These are phyloP conservation scores for Aproaerema taeniolella DNA, from an alignment of 2,888 invertebrate genomes.

Conservation along the genomic window DNA sequence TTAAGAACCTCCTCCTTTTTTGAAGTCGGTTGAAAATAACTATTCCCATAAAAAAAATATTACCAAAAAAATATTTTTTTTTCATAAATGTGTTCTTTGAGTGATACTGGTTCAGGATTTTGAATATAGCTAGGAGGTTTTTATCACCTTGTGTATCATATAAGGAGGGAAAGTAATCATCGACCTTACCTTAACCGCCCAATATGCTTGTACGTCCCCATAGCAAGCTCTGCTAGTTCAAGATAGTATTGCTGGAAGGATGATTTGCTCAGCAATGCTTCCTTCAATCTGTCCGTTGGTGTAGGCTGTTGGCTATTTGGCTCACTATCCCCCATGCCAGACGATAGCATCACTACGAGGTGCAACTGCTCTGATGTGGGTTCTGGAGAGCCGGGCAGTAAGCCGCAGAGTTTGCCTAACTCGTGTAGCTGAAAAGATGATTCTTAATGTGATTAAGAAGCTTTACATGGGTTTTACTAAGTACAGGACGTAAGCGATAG, in stretches of 20 bases:
- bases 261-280: constrained; percentile 92
- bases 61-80: no score
- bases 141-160: no score
- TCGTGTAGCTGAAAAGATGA: constrained; percentile 80
- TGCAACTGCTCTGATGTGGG: constrained; percentile 94
- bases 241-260: constrained; percentile 94
- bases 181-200: constrained; percentile 80
- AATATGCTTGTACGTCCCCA: constrained; percentile 98
- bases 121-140: no score
- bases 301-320: constrained; percentile 62
- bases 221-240: constrained; percentile 95
- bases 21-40: no score
- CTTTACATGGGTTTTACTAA: no score
- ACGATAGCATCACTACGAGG: constrained; percentile 91
- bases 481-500: no score
- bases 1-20: no score
- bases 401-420: constrained; percentile 92
- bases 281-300: constrained; percentile 90
- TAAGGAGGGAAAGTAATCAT: no score
- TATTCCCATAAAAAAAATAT: no score
- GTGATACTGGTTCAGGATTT: no score
- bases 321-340: constrained; percentile 91
- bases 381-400: constrained; percentile 87
- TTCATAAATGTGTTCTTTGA: no score
- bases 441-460: not conserved